Conservation (phyloP, 2,888 invertebrate species). For the Zhuqinia jingwanae region DNA sequence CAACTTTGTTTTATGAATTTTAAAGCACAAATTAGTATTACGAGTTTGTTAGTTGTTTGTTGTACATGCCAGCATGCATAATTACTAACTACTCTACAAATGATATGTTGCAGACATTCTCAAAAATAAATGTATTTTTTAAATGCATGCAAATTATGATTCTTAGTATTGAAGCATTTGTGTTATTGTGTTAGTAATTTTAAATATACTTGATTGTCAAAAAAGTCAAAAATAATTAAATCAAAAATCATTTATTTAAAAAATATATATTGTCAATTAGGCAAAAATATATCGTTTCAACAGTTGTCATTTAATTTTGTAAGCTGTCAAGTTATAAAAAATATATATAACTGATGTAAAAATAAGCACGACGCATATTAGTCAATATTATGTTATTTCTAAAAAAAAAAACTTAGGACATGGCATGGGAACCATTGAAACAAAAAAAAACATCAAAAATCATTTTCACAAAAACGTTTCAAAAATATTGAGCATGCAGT, state of each 20-base stretch:
- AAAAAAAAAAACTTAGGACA: slow-evolving; percentile 36
- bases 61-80: too few relatives aligned
- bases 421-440: slow-evolving; percentile 60
- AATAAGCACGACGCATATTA: slow-evolving; percentile 32
- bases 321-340: slow-evolving; percentile 23
- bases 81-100: too few relatives aligned
- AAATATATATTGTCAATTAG: too few relatives aligned
- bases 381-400: not conserved
- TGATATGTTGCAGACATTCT: not conserved
- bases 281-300: slow-evolving; percentile 40
- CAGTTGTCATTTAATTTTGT: slow-evolving; percentile 40
- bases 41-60: too few relatives aligned
- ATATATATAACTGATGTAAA: slow-evolving; percentile 24
- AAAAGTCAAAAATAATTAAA: slow-evolving; percentile 18
- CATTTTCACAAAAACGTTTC: slow-evolving; percentile 71
- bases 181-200: not conserved
- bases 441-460: slow-evolving; percentile 68
- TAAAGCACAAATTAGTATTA: too few relatives aligned
- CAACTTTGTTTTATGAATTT: too few relatives aligned
- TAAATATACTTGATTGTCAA: slow-evolving; percentile 30
- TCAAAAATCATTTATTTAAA: too few relatives aligned
- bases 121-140: slow-evolving; percentile 23
- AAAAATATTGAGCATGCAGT: slow-evolving; percentile 76
- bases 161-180: not conserved
- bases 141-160: not conserved